phyloP scores from a whole-genome alignment of 1,140 invertebrate species.

The Kradibia gibbosae region DNA sequence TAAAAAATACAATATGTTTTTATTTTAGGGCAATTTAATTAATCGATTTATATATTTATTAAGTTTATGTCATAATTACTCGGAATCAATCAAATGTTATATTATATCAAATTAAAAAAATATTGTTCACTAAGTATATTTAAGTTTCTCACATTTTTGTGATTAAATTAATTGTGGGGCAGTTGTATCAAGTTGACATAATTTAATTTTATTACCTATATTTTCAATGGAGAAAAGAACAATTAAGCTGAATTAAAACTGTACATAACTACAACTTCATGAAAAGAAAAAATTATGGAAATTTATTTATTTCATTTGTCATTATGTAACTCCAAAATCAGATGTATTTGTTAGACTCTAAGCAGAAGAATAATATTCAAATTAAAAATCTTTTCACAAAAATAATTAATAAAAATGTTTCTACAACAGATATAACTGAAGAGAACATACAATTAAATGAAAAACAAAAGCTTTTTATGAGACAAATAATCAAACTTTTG shows the following conservation, averaged over 20 bases:
- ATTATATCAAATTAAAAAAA: too few species aligned
- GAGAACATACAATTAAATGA: not conserved
- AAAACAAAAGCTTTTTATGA: not conserved
- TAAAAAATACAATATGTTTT: constrained; percentile 1
- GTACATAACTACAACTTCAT: too few species aligned
- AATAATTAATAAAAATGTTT: not conserved
- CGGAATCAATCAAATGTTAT: constrained; percentile 54
- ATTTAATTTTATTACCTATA: too few species aligned
- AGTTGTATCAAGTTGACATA: too few species aligned
- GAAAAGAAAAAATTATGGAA: not conserved
- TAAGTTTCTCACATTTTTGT: too few species aligned
- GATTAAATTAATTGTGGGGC: too few species aligned
- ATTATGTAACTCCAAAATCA: not conserved
- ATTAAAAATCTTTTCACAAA: not conserved
- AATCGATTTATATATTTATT: constrained; percentile 52
- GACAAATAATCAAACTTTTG: not conserved
- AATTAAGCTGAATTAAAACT: too few species aligned
- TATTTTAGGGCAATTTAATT: constrained; percentile 32
- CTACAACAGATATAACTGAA: not conserved
- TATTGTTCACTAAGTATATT: constrained; percentile 53
- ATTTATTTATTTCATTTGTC: not conserved
- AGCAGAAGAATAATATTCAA: not conserved
- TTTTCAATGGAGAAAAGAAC: too few species aligned
- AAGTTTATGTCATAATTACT: constrained; percentile 61
- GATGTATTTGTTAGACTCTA: constrained; percentile 8